Evolutionary conservation across 35 echinoderm and acorn worm genomes (phyloP).

Genomic region (Anneissia japonica): DNA sequence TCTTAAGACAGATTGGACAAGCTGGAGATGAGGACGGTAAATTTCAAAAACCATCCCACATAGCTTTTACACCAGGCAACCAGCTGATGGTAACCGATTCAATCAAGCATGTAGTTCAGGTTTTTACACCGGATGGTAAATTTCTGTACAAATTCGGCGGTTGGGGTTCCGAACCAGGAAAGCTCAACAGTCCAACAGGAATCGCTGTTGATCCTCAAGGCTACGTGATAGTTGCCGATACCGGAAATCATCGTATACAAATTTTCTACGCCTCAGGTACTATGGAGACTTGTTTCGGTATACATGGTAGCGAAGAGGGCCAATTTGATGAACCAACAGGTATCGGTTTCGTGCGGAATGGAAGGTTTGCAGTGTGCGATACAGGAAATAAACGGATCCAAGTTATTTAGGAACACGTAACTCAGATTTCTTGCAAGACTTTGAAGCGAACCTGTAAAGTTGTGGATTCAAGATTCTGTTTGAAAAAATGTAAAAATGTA

Average conservation of each 20-base stretch:
- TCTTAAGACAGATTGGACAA: slow-evolving; percentile 75
- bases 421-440: too few species aligned
- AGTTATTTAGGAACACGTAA: slow-evolving; percentile 48
- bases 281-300: slow-evolving; percentile 55
- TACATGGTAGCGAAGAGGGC: slow-evolving; percentile 66
- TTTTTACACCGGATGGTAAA: slow-evolving; percentile 73
- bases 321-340: slow-evolving; percentile 89
- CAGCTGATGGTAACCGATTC: slow-evolving; percentile 78
- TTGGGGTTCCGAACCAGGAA: slow-evolving; percentile 76
- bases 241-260: slow-evolving; percentile 88
- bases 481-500: too few species aligned
- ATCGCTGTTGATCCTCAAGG: slow-evolving; percentile 71
- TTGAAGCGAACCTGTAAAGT: too few species aligned
- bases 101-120: slow-evolving; percentile 79
- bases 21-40: slow-evolving; percentile 58
- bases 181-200: slow-evolving; percentile 84
- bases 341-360: slow-evolving; percentile 58
- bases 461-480: too few species aligned
- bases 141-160: slow-evolving; percentile 84
- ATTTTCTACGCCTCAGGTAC: slow-evolving; percentile 90
- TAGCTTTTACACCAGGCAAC: slow-evolving; percentile 58
- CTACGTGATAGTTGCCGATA: slow-evolving; percentile 79
- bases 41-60: slow-evolving; percentile 62
- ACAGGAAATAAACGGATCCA: slow-evolving; percentile 85
- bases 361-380: slow-evolving; percentile 71